Evolutionary conservation across 2,888 invertebrate species (phyloP).

Genomic region (Pilophorus perplexus): DNA sequence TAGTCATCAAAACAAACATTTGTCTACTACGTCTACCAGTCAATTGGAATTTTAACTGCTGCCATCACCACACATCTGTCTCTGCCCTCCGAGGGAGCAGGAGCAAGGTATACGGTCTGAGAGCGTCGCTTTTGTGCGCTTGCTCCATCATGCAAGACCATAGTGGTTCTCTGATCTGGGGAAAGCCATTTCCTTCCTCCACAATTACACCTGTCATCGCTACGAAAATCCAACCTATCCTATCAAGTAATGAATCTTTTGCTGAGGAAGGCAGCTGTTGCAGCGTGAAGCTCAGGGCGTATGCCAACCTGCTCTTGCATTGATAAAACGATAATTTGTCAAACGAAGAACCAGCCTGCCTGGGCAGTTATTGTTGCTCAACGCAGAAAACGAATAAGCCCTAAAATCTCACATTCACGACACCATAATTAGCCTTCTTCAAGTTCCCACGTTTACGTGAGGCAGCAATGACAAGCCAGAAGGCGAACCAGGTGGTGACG

Average conservation of each 20-base stretch:
- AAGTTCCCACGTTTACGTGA: conserved; percentile 74
- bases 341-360: conserved; percentile 76
- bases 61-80: conserved; percentile 95
- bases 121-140: conserved; percentile 85
- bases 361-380: conserved; percentile 90
- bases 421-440: conserved; percentile 85
- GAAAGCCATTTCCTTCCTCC: conserved; percentile 95
- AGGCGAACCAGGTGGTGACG: conserved; percentile 52
- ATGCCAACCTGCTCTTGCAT: conserved; percentile 82
- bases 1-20: no score
- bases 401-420: conserved; percentile 88
- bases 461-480: conserved; percentile 16
- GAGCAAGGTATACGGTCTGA: conserved; percentile 68
- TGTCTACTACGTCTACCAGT: conserved; percentile 90
- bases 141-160: conserved; percentile 90
- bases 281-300: conserved; percentile 96
- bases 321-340: conserved; percentile 61
- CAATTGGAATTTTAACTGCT: conserved; percentile 89
- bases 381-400: conserved; percentile 81
- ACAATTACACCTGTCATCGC: conserved; percentile 94
- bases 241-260: conserved; percentile 87
- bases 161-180: conserved; percentile 77
- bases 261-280: conserved; percentile 88
- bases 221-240: conserved; percentile 89
- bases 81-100: conserved; percentile 93